Percentiles rank a stretch among this genome's conserved stretches.
phyloP scores from a whole-genome alignment of 2,888 invertebrate genomes.

The Clitarchus hookeri region DNA sequence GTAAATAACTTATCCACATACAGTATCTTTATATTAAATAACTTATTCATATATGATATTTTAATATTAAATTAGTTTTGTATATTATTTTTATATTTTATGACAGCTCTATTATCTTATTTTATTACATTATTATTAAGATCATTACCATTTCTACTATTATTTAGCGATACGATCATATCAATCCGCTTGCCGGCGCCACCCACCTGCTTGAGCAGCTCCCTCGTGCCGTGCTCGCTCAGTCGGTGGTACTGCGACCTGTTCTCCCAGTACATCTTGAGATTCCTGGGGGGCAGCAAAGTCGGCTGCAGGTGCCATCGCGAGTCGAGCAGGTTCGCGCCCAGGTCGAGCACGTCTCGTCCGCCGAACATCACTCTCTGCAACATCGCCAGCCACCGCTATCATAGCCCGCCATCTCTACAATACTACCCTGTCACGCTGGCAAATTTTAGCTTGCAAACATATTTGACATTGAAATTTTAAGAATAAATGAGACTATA shows the following conservation, averaged over 20 bases:
- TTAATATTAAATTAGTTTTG: too few relatives aligned
- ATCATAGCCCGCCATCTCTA: neutral
- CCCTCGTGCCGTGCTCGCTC: constrained; percentile 56
- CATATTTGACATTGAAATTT: too few relatives aligned
- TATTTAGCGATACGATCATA: too few relatives aligned
- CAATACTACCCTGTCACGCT: neutral
- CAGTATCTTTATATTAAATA: too few relatives aligned
- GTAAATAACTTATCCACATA: too few relatives aligned
- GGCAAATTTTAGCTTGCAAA: neutral
- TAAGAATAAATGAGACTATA: too few relatives aligned
- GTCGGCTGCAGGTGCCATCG: constrained; percentile 63
- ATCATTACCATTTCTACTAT: too few relatives aligned
- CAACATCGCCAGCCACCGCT: neutral
- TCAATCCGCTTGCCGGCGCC: too few relatives aligned
- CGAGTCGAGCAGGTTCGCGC: constrained; percentile 59
- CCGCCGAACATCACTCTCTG: constrained; percentile 53
- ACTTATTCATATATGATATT: too few relatives aligned
- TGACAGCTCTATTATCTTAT: too few relatives aligned
- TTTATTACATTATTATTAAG: too few relatives aligned
- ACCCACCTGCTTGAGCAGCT: neutral
- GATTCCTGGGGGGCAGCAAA: constrained; percentile 61
- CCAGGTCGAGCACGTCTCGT: constrained; percentile 64
- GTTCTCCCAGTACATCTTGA: constrained; percentile 64
- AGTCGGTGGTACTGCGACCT: constrained; percentile 66
- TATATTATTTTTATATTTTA: too few relatives aligned